Conservation (phyloP, 1,140 invertebrate species). For the Trichonephila clavata region DNA sequence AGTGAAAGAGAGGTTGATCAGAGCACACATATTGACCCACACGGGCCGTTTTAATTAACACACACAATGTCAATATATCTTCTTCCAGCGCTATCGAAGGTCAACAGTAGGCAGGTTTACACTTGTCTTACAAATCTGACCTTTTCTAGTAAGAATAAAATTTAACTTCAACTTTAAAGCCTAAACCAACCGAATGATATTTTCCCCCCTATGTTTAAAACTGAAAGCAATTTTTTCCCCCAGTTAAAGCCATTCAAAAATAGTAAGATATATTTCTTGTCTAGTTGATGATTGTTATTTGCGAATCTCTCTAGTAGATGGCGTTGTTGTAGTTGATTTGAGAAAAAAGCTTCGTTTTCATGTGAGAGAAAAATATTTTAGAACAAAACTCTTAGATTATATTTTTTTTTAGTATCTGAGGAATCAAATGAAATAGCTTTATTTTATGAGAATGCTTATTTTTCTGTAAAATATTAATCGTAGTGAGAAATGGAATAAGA, state of each 20-base stretch:
- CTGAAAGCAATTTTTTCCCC: neutral
- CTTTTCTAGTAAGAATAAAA: neutral
- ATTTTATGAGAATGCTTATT: too few species aligned
- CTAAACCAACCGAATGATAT: neutral
- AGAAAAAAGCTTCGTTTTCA: neutral
- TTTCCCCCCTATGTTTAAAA: neutral
- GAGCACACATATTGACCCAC: slow-evolving; percentile 68
- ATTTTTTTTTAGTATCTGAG: too few species aligned
- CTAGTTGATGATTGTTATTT: neutral
- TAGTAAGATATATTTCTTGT: neutral
- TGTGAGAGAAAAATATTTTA: too few species aligned
- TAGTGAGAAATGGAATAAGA: too few species aligned
- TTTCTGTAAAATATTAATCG: too few species aligned
- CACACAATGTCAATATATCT: slow-evolving; percentile 42
- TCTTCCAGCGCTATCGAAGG: slow-evolving; percentile 15
- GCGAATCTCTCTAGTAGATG: neutral
- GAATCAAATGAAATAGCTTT: too few species aligned
- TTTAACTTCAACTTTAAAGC: neutral
- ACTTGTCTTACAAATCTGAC: slow-evolving; percentile 48
- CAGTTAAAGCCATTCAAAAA: neutral
- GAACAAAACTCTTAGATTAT: too few species aligned
- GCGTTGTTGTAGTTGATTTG: neutral
- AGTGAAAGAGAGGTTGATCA: slow-evolving; percentile 42
- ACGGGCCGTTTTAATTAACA: slow-evolving; percentile 70
- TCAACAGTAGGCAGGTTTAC: slow-evolving; percentile 48